Evolutionary conservation across 2,113 vertebrate genomes (phyloP).

Genomic region (Calypte anna): DNA sequence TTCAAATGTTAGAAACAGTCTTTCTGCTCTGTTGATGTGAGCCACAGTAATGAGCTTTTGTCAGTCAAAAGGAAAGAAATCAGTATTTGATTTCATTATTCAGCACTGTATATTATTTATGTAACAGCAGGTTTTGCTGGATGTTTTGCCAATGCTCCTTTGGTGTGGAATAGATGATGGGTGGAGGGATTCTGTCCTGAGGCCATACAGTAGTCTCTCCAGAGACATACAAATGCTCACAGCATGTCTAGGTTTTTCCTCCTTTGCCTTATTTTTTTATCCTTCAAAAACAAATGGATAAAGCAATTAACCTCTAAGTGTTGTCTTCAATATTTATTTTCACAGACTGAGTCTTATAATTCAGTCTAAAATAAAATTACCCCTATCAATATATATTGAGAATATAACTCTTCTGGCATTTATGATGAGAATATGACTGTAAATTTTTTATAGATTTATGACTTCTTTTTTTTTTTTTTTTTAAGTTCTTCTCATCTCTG

Average conservation of each 20-base stretch:
- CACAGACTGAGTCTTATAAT: neutral
- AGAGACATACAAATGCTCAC: neutral
- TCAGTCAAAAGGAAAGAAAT: neutral
- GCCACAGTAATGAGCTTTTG: neutral
- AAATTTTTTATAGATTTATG: neutral
- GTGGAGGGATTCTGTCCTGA: neutral
- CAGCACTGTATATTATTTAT: neutral
- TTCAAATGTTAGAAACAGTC: neutral
- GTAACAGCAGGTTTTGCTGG: neutral
- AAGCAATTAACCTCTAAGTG: neutral
- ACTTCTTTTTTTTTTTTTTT: no score
- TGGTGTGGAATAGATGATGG: neutral
- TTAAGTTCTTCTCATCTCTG: neutral
- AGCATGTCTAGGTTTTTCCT: neutral
- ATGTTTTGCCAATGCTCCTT: neutral
- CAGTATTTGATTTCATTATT: constrained; percentile 1
- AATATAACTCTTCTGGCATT: neutral
- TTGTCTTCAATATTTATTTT: neutral
- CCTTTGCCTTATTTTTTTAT: neutral
- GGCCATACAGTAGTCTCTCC: neutral
- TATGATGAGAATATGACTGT: neutral
- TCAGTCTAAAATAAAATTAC: neutral
- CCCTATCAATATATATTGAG: neutral
- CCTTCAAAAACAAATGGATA: neutral
- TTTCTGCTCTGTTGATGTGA: neutral